These are phyloP conservation scores for Amazona vittata DNA, from an alignment of 2,113 vertebrate genomes.

Conservation along the genomic window DNA sequence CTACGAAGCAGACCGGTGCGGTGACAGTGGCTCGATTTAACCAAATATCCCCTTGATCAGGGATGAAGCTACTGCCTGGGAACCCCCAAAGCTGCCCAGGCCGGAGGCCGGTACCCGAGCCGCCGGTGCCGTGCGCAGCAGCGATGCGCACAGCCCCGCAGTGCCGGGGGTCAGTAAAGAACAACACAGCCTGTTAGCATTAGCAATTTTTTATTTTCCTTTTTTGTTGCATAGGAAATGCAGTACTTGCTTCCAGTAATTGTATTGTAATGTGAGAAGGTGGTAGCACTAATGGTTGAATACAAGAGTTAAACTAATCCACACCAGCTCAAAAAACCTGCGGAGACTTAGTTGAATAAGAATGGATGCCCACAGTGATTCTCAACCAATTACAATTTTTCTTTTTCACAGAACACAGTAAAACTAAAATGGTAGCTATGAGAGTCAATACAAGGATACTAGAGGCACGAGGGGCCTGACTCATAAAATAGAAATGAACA, in stretches of 20 bases:
- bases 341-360: slow-evolving; percentile 88
- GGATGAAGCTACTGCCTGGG: neutral
- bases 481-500: slow-evolving; percentile 78
- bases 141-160: accelerated
- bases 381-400: slow-evolving; percentile 89
- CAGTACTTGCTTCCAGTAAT: slow-evolving; percentile 98
- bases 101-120: neutral
- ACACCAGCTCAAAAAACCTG: slow-evolving; percentile 89
- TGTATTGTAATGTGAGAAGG: slow-evolving; percentile 92
- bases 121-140: accelerated
- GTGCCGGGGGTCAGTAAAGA: slow-evolving; percentile 38
- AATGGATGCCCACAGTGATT: slow-evolving; percentile 89
- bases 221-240: slow-evolving; percentile 99
- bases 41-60: accelerated
- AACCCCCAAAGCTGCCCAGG: neutral
- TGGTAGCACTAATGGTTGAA: slow-evolving; percentile 91
- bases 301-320: slow-evolving; percentile 89
- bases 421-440: slow-evolving; percentile 85
- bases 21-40: accelerated
- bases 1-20: accelerated
- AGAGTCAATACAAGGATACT: slow-evolving; percentile 89
- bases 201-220: slow-evolving; percentile 97
- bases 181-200: slow-evolving; percentile 79
- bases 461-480: slow-evolving; percentile 94
- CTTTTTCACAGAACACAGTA: slow-evolving; percentile 86